Conservation (phyloP, 2,888 invertebrate species). For the Lepidocyrtoides sp. region DNA sequence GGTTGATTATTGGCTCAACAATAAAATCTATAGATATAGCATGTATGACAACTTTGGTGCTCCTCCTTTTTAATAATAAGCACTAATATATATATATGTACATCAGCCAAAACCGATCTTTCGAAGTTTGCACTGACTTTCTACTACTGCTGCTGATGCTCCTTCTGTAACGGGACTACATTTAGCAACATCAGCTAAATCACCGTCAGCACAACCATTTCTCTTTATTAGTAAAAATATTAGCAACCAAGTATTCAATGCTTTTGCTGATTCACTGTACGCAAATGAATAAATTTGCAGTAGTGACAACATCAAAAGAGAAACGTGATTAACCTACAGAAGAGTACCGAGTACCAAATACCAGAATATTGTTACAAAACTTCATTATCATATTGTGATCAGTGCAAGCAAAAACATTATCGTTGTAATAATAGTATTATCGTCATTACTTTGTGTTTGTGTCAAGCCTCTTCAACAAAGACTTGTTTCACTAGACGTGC, state of each 20-base stretch:
- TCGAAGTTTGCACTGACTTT: too few relatives aligned
- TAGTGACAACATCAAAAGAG: neutral
- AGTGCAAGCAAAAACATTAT: neutral
- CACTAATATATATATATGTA: neutral
- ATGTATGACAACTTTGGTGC: slow-evolving; percentile 22
- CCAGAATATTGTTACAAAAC: neutral
- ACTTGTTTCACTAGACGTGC: slow-evolving; percentile 1
- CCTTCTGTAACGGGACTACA: slow-evolving; percentile 64
- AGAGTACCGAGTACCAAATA: neutral
- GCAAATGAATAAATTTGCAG: neutral
- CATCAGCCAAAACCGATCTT: slow-evolving; percentile 47
- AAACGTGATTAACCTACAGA: slow-evolving; percentile 54
- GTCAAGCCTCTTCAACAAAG: slow-evolving; percentile 13
- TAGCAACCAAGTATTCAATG: neutral
- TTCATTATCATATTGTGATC: neutral
- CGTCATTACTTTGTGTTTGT: neutral
- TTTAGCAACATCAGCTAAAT: slow-evolving; percentile 28
- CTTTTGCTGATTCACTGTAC: neutral
- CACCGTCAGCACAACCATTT: neutral
- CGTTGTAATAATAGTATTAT: neutral
- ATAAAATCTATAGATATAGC: neutral
- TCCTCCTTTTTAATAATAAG: neutral
- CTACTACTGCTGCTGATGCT: slow-evolving; percentile 3
- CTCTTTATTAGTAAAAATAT: neutral
- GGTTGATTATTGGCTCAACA: neutral